Percentiles rank a stretch among this genome's conserved stretches.
These are phyloP conservation scores for Alethe castanea DNA, from an alignment of 2,113 vertebrate genomes.

Conservation along the genomic window DNA sequence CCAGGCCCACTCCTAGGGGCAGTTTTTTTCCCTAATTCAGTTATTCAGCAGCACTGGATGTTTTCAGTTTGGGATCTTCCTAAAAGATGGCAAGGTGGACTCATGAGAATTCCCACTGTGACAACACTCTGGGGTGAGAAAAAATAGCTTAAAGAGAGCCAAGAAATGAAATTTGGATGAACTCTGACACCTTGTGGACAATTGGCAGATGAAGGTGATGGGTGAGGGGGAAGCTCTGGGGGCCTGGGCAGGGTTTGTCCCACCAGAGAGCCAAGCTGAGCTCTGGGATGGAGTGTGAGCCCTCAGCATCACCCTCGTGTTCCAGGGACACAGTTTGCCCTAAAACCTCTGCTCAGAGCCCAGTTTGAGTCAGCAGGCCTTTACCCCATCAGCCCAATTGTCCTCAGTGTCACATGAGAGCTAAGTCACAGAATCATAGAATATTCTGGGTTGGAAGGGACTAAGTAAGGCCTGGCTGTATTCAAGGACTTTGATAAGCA, in stretches of 20 bases:
- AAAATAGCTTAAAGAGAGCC: not conserved
- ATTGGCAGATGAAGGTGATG: not conserved
- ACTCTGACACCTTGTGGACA: slow-evolving; percentile 66
- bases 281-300: not conserved
- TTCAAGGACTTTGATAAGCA: not conserved
- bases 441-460: not conserved
- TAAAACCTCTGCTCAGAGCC: not conserved
- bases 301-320: accelerated
- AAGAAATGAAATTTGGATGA: not conserved
- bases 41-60: not conserved
- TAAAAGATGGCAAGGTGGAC: not conserved
- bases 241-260: not conserved
- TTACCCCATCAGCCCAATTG: not conserved
- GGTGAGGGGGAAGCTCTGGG: accelerated
- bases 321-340: not conserved
- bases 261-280: not conserved
- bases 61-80: not conserved
- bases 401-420: not conserved
- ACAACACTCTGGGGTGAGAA: not conserved
- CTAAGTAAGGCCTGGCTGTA: not conserved
- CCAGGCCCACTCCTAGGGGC: not conserved
- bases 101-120: not conserved
- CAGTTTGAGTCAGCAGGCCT: not conserved
- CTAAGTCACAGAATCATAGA: not conserved
- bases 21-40: not conserved